Conservation (phyloP, 2,888 invertebrate species). For the Platycheirus rosarum region DNA sequence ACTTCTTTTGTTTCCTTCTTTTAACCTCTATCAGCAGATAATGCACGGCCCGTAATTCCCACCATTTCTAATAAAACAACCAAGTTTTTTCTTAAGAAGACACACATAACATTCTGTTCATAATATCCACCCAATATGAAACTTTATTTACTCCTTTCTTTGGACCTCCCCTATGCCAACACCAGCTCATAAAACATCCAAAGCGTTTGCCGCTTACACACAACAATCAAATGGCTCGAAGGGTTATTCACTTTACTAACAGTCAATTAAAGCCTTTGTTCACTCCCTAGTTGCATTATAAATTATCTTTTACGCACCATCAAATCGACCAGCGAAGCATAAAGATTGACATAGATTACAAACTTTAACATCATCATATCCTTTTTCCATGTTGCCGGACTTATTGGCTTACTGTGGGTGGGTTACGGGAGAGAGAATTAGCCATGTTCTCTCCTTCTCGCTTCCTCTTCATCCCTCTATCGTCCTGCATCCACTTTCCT, state of each 20-base stretch:
- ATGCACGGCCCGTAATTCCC: no score
- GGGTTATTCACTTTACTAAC: constrained; percentile 32
- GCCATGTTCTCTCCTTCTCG: neutral
- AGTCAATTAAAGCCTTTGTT: constrained; percentile 54
- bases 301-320: constrained; percentile 53
- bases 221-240: neutral
- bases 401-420: no score
- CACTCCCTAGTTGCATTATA: constrained; percentile 29
- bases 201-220: neutral
- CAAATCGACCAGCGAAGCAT: constrained; percentile 50
- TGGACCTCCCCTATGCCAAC: neutral
- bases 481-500: neutral
- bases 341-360: constrained; percentile 64
- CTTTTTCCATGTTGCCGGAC: constrained; percentile 11
- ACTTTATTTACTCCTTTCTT: neutral
- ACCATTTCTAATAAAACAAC: no score
- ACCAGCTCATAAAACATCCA: neutral
- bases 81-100: no score
- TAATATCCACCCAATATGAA: neutral
- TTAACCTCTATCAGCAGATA: no score
- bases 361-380: constrained; percentile 13
- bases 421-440: no score
- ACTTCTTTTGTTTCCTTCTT: no score
- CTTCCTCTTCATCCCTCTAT: neutral
- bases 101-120: no score